Percentiles rank a stretch among this genome's conserved stretches.
phyloP scores from a whole-genome alignment of 53 echinoderm and acorn worm genomes.

The Henricia sp. region DNA sequence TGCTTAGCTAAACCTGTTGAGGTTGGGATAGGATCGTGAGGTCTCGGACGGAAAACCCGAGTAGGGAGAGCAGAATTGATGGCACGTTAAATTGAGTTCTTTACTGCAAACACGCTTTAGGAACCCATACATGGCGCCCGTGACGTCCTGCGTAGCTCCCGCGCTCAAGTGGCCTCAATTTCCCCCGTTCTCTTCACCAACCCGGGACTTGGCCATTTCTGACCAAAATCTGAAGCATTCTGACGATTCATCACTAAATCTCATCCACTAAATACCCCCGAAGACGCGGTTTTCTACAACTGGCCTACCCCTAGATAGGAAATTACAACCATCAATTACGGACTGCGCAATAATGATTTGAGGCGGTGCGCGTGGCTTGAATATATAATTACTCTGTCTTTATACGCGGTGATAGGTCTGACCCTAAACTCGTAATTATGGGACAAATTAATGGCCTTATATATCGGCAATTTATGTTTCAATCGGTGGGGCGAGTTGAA shows the following conservation, averaged over 20 bases:
- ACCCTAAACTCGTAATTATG: too few species aligned
- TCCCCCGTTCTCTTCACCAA: constrained; percentile 30
- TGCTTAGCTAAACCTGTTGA: constrained; percentile 29
- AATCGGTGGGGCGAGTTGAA: constrained; percentile 4
- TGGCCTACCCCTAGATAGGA: constrained; percentile 28
- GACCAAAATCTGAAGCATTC: too few species aligned
- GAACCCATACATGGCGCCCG: constrained; percentile 47
- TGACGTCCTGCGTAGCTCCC: constrained; percentile 16
- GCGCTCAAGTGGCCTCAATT: constrained; percentile 20
- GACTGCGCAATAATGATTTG: constrained; percentile 1
- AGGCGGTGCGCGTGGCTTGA: constrained; percentile 1
- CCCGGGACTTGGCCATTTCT: too few species aligned
- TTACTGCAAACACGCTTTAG: constrained; percentile 44
- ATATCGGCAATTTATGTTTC: constrained; percentile 40
- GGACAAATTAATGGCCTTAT: constrained; percentile 36
- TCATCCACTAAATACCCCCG: neutral
- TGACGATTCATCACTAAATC: too few species aligned
- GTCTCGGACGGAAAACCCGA: neutral
- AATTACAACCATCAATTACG: constrained; percentile 60
- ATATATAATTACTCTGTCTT: neutral
- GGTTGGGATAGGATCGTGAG: neutral
- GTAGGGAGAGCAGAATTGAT: constrained; percentile 21
- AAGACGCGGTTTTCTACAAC: constrained; percentile 32
- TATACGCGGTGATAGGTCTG: too few species aligned
- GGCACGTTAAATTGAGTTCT: constrained; percentile 30